A percentile compares a stretch with the other conserved stretches of the same genome.
These are phyloP conservation scores for Oncorhynchus tshawytscha DNA, from an alignment of 2,113 vertebrate species.

Conservation along the genomic window DNA sequence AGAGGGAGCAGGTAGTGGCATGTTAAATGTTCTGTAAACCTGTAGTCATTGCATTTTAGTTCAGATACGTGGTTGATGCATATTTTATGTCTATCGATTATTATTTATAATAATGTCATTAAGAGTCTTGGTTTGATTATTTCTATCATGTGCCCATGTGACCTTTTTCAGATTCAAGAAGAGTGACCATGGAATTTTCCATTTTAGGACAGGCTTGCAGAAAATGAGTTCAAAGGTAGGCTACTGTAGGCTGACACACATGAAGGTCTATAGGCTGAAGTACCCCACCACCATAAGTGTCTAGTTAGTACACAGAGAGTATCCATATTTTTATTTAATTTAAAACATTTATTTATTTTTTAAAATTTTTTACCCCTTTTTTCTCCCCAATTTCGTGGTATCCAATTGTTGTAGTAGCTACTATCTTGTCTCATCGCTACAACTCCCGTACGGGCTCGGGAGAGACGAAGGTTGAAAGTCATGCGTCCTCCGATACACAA, in stretches of 20 bases:
- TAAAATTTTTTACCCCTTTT: too few relatives aligned
- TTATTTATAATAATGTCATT: not conserved
- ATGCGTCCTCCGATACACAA: too few relatives aligned
- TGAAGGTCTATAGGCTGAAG: not conserved
- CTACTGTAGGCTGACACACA: not conserved
- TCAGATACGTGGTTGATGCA: not conserved
- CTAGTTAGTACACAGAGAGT: too few relatives aligned
- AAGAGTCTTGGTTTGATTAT: not conserved
- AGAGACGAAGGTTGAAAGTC: too few relatives aligned
- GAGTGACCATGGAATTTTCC: conserved; percentile 85
- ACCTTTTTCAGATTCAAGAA: conserved; percentile 73
- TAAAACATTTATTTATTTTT: too few relatives aligned
- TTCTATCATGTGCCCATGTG: not conserved
- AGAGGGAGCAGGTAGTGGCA: not conserved
- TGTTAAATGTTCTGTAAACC: not conserved
- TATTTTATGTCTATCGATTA: too few relatives aligned
- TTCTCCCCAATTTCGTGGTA: too few relatives aligned
- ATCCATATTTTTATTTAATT: not conserved
- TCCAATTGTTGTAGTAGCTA: too few relatives aligned
- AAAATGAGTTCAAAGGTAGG: conserved; percentile 85
- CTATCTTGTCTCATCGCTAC: too few relatives aligned
- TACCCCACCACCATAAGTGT: not conserved
- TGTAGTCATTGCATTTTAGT: not conserved
- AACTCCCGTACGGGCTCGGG: too few relatives aligned
- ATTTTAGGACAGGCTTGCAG: conserved; percentile 80